These are phyloP conservation scores for Kuschelorhynchus macadamiae DNA, from an alignment of 2,888 invertebrate genomes.

Conservation along the genomic window DNA sequence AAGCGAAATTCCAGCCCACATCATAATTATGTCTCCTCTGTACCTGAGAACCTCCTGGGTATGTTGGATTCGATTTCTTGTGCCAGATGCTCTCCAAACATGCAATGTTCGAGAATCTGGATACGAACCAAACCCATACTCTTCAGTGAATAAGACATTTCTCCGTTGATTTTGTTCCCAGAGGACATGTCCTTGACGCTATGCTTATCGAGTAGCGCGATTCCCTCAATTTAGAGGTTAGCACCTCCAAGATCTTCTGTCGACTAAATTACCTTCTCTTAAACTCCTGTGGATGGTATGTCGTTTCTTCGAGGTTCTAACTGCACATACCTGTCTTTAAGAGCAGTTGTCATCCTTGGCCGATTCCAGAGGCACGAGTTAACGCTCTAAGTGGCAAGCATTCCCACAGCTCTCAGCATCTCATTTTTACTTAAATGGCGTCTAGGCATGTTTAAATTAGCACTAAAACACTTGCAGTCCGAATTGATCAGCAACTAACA, in stretches of 20 bases:
- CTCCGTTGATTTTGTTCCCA: background rate
- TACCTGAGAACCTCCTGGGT: background rate
- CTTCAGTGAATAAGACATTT: background rate
- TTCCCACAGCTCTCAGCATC: too few species aligned
- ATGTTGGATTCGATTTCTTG: background rate
- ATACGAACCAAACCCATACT: background rate
- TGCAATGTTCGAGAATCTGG: background rate
- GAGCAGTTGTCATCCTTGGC: too few species aligned
- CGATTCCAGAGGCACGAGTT: too few species aligned
- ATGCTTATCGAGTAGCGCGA: background rate
- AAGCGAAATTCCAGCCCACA: background rate
- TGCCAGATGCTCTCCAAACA: background rate
- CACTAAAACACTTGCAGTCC: too few species aligned
- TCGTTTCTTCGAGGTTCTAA: too few species aligned
- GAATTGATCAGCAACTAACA: too few species aligned
- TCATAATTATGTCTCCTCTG: background rate
- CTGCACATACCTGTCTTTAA: too few species aligned
- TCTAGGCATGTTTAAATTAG: too few species aligned
- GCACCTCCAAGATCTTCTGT: background rate
- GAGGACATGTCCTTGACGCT: background rate
- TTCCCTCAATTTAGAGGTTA: background rate
- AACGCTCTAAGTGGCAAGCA: too few species aligned
- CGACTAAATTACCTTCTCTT: background rate
- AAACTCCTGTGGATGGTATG: background rate
- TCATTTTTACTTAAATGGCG: too few species aligned